Base-by-base conservation (phyloP, 2,888 invertebrate species). In the Drosophila pegasa region DNA sequence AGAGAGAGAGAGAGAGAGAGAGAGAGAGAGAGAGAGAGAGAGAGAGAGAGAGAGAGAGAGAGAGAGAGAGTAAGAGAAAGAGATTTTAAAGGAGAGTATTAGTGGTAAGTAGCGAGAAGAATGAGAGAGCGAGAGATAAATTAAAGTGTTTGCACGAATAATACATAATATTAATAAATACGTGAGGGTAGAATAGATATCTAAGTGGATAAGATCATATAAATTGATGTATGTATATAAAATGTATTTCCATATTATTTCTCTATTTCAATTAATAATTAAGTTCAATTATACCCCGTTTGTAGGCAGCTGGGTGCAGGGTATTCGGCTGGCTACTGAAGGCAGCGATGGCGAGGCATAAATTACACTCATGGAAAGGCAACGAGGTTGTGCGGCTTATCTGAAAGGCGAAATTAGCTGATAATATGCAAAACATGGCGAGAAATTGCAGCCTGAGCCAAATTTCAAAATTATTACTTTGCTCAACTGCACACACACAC, bases 361-460 rank as follows among this genome's bases (percentile, higher is more conserved):
- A 85, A 85, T 85, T 85, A 85, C 69, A 87, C 86, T 83, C 86
- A 71, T 78, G 86, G 79, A 67, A 76, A 76, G 67, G 83, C 83
- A 83, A 80, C 75, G 72, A 75, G 85, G 75, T 78, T 81, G 75
- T 55, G 63, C 66, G 69, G 82, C 88, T 88, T 86, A 87, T 88
- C 86, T 87, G 71, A 78, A 68, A 78, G 71, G 80, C 80, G 70
- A 86, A 86, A 86, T 88, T 88, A 86, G 87, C 88, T 86, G 88
- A 86, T 86, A 86, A 86, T 88, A 86, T 86, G 86, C 86, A 86
- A 86, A 86, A 86, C 86, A 86, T 78, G 82, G 75, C 77, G 71
- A 79, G 83, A 85, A 85, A 87, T 83, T 80, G 85, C 76, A 84
- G 84, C 63, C 59, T 84, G 66, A 69, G 71, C 83, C 83, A 86